Percentiles rank a stretch among this genome's conserved stretches.
These are phyloP conservation scores for Clarias platycephalus DNA, from an alignment of 2,797 vertebrate species.

Conservation along the genomic window DNA sequence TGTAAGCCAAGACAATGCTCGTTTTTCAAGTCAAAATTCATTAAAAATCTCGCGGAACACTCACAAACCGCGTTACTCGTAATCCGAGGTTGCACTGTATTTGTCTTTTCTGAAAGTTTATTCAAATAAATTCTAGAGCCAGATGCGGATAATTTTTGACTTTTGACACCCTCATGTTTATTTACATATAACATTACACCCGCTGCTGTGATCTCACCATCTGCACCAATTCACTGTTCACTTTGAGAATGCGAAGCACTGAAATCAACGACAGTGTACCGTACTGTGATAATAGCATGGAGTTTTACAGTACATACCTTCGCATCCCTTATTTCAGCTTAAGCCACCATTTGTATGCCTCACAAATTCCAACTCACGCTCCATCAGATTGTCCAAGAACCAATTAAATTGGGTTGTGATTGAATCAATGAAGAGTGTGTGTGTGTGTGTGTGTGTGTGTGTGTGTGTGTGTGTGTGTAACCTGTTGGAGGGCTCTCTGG, in stretches of 20 bases:
- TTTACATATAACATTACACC: not conserved
- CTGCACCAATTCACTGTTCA: too few species aligned
- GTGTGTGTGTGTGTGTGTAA: slow-evolving; percentile 50
- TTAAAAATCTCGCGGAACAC: too few species aligned
- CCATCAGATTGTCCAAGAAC: slow-evolving; percentile 1
- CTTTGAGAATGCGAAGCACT: not conserved
- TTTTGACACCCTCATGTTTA: not conserved
- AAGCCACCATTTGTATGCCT: not conserved
- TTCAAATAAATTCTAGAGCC: too few species aligned
- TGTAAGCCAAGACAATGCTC: too few species aligned
- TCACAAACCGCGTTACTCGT: too few species aligned
- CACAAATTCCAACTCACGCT: not conserved
- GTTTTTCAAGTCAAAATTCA: too few species aligned
- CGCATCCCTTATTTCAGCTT: not conserved
- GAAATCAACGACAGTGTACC: not conserved
- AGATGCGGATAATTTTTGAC: too few species aligned
- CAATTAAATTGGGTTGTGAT: not conserved
- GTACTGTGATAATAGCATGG: not conserved
- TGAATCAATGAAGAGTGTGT: not conserved
- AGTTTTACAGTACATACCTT: not conserved
- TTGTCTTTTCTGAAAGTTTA: too few species aligned
- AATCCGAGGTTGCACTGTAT: too few species aligned
- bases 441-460: not conserved
- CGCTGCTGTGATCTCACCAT: not conserved
- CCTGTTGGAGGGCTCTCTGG: slow-evolving; percentile 94